phyloP scores from a whole-genome alignment of 2,888 invertebrate species.

The Diarsia mendica region DNA sequence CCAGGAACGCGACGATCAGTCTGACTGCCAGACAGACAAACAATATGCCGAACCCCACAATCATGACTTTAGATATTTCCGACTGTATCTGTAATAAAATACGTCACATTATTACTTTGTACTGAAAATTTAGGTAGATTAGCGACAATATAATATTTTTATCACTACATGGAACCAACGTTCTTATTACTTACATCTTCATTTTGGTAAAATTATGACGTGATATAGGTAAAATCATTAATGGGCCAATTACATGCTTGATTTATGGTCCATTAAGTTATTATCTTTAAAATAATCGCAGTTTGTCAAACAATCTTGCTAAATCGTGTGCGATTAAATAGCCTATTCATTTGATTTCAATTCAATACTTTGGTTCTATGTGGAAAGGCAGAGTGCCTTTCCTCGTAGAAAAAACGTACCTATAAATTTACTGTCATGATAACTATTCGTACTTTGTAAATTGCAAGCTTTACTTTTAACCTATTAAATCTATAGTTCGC shows the following conservation, averaged over 20 bases:
- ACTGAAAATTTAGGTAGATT: constrained; percentile 3
- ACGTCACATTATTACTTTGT: constrained; percentile 15
- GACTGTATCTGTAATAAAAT: constrained; percentile 74
- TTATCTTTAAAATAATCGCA: neutral
- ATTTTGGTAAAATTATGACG: constrained; percentile 5
- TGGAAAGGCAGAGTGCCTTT: too few species aligned
- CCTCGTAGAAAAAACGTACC: too few species aligned
- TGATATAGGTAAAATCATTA: neutral
- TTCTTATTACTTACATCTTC: neutral
- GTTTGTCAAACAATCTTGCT: neutral
- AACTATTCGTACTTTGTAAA: neutral
- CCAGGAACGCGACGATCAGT: constrained; percentile 74
- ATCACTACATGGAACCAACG: neutral
- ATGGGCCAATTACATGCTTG: constrained; percentile 6
- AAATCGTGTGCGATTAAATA: neutral
- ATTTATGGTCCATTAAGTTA: constrained; percentile 5
- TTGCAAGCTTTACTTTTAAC: neutral
- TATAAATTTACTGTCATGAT: neutral
- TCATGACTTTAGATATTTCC: constrained; percentile 74
- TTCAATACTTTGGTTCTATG: neutral
- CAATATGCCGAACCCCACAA: constrained; percentile 82
- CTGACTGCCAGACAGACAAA: constrained; percentile 78
- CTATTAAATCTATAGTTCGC: too few species aligned
- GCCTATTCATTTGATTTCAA: neutral
- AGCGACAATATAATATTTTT: neutral